Evolutionary conservation across 2,888 invertebrate species (phyloP).

Genomic region (Chaetogeoica ovagalla): DNA sequence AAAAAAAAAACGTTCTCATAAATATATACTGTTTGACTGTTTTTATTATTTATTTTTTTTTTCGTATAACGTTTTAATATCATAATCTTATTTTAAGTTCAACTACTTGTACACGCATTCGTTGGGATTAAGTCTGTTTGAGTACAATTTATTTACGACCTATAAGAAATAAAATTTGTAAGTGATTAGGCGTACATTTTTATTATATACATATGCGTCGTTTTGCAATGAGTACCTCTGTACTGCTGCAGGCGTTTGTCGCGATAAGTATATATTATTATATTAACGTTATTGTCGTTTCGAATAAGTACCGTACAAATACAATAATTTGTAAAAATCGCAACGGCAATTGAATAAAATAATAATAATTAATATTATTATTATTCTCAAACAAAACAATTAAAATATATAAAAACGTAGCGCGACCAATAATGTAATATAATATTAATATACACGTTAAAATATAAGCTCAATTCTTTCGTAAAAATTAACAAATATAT

Average conservation of each 20-base stretch:
- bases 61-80: conserved; percentile 31
- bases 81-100: conserved; percentile 47
- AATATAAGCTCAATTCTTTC: conserved; percentile 12
- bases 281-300: neutral
- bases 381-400: too few species aligned
- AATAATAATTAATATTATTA: neutral
- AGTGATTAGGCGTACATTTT: neutral
- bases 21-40: conserved; percentile 10
- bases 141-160: conserved; percentile 38
- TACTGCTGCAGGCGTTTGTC: too few species aligned
- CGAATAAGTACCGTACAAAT: too few species aligned
- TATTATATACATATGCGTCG: too few species aligned
- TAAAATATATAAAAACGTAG: neutral
- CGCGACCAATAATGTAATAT: neutral
- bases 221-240: too few species aligned
- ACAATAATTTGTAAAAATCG: too few species aligned
- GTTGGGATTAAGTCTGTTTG: conserved; percentile 34
- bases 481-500: neutral
- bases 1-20: conserved; percentile 8
- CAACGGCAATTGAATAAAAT: neutral
- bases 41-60: neutral
- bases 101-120: conserved; percentile 28
- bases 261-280: too few species aligned
- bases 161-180: conserved; percentile 25
- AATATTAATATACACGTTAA: neutral